These are phyloP conservation scores for Yponomeuta evonymella DNA, from an alignment of 2,888 invertebrate species.

Conservation along the genomic window DNA sequence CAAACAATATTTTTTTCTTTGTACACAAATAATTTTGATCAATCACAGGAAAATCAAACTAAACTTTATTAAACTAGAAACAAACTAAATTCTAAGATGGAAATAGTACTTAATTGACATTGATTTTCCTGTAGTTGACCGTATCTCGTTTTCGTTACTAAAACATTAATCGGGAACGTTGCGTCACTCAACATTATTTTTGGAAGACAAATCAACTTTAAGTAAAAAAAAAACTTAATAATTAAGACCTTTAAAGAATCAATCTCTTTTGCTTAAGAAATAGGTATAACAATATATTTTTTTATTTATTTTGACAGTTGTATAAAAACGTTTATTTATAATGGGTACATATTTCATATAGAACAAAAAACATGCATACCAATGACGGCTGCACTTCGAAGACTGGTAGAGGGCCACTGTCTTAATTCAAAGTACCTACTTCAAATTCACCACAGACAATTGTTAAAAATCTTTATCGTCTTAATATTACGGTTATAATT, in stretches of 20 bases:
- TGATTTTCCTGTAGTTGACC: constrained; percentile 3
- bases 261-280: not conserved
- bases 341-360: constrained; percentile 45
- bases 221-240: too few relatives aligned
- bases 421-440: constrained; percentile 21
- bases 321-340: constrained; percentile 55
- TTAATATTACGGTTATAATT: constrained; percentile 15
- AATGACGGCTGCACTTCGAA: constrained; percentile 42
- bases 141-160: not conserved
- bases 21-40: constrained; percentile 21
- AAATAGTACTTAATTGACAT: too few relatives aligned
- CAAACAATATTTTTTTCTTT: constrained; percentile 21
- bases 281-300: constrained; percentile 16
- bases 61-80: not conserved
- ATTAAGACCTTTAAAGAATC: constrained; percentile 1
- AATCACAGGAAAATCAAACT: constrained; percentile 14
- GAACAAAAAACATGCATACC: constrained; percentile 54
- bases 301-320: constrained; percentile 25
- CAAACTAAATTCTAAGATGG: not conserved
- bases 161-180: not conserved
- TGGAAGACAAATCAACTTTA: constrained; percentile 20
- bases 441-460: constrained; percentile 10
- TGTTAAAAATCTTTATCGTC: constrained; percentile 6
- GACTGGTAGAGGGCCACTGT: constrained; percentile 26
- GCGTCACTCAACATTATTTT: constrained; percentile 9